These are phyloP conservation scores for Engystomops pustulosus DNA, from an alignment of 2,113 vertebrate species.

Conservation along the genomic window DNA sequence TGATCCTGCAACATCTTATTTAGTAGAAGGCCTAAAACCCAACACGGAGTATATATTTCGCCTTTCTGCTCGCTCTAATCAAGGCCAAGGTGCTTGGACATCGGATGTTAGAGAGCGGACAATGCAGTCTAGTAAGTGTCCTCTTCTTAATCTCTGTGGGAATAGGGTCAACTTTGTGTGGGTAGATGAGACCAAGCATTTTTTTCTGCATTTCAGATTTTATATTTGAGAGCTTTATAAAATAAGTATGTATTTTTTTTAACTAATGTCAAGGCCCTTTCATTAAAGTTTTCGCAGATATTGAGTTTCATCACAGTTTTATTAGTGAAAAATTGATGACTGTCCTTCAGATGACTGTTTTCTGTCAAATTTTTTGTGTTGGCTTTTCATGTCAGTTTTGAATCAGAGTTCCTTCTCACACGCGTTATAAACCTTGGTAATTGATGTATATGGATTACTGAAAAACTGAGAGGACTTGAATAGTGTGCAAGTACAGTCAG, in stretches of 20 bases:
- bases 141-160: constrained; percentile 57
- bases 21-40: constrained; percentile 89
- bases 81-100: constrained; percentile 95
- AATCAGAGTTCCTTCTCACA: too few relatives aligned
- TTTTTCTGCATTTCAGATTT: not conserved
- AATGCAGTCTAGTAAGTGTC: constrained; percentile 98
- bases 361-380: too few relatives aligned
- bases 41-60: constrained; percentile 94
- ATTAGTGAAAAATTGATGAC: too few relatives aligned
- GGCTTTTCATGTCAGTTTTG: too few relatives aligned
- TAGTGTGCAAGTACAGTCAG: too few relatives aligned
- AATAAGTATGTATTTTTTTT: not conserved
- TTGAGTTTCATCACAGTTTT: too few relatives aligned
- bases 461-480: too few relatives aligned
- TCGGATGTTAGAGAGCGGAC: constrained; percentile 91
- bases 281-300: too few relatives aligned
- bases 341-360: too few relatives aligned
- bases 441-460: too few relatives aligned
- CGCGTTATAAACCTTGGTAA: too few relatives aligned
- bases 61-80: constrained; percentile 90
- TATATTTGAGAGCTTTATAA: not conserved
- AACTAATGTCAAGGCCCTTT: too few relatives aligned
- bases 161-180: not conserved
- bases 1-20: constrained; percentile 81
- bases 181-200: not conserved